Evolutionary conservation across 2,888 invertebrate species (phyloP), one percentile per base, ranked within the genome.

Genomic region (Rhaphigaster nebulosa): DNA sequence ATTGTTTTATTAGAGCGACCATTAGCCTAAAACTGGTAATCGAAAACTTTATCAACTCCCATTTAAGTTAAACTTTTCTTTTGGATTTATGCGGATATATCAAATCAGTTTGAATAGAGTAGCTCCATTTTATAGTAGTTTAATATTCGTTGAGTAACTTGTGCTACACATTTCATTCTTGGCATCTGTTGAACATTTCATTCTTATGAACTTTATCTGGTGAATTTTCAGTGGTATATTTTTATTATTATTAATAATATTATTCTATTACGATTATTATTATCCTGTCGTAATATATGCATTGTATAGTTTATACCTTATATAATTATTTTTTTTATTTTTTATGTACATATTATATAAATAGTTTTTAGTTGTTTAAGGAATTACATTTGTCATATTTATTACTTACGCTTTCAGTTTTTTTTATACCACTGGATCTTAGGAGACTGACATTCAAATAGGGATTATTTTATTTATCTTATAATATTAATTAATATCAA

Each of bases 391-490:
- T 38, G 13, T 52, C 20, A 54, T 56, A 56, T 88, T 60, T 34
- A 41, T 60, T 60, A 88, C 41, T 41, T 88, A 60, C 2, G 13
- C 41, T 87, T 56, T 87, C 88, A 76, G 34, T 76, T 76, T 76
- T 60, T 54, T 65, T 56, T 45, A 88, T 88, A 88, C 88, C 88
- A 88, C 88, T 88, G 60, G n/a, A 88, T 60, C 45, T 60, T 88
- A 41, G 60, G 60, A 88, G 88, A 88, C 88, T 88, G 88, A 88
- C 45, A 50, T 84, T 84, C 45, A 45, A 84, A 84, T 84, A 84
- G 84, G 60, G 38, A 38, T 60, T 88, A 41, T 41, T 88, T 60
- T 38, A 60, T 54, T 60, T 88, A 88, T 65, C 12, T 60, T 88
- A 60, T 88, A 41, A 38, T 88, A 87, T 34, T 41, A 26, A 87